Percentiles rank a stretch among this genome's conserved stretches.
These are phyloP conservation scores for Euclidia mi DNA, from an alignment of 2,888 invertebrate species.

Conservation along the genomic window DNA sequence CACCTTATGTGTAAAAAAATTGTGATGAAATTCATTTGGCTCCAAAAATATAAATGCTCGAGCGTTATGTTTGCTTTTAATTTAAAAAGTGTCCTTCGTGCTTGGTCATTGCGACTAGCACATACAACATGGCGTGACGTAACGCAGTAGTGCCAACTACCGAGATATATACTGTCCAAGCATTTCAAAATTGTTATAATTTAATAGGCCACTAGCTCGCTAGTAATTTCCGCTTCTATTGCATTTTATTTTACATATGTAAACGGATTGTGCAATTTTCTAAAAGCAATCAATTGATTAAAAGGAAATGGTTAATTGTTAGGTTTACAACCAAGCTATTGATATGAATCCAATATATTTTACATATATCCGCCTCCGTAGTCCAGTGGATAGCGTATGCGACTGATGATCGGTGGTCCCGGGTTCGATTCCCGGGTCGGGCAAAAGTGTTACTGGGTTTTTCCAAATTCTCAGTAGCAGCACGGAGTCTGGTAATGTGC, in stretches of 20 bases:
- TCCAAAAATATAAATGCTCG: slow-evolving; percentile 23
- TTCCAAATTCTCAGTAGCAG: too few species aligned
- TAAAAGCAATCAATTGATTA: too few species aligned
- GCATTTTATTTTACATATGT: slow-evolving; percentile 1
- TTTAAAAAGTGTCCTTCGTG: slow-evolving; percentile 52
- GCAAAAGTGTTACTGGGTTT: too few species aligned
- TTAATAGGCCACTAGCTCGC: slow-evolving; percentile 6
- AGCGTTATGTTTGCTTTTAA: slow-evolving; percentile 35
- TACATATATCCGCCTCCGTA: too few species aligned
- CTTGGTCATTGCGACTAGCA: slow-evolving; percentile 32
- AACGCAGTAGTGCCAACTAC: slow-evolving; percentile 41
- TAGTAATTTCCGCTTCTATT: not conserved
- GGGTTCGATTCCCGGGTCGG: too few species aligned
- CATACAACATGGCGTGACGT: slow-evolving; percentile 60
- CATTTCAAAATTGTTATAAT: slow-evolving; percentile 33
- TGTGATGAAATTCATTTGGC: slow-evolving; percentile 24
- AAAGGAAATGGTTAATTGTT: too few species aligned
- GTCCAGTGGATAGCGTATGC: too few species aligned
- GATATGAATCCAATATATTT: too few species aligned
- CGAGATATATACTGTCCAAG: slow-evolving; percentile 29
- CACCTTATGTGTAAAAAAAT: slow-evolving; percentile 2
- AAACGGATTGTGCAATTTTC: not conserved
- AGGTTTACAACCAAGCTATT: too few species aligned
- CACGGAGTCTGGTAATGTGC: too few species aligned
- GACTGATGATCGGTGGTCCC: too few species aligned